Evolutionary conservation across 1,140 invertebrate species (phyloP), one percentile per base, ranked within the genome.

Genomic region (Lanistes nyassanus): DNA sequence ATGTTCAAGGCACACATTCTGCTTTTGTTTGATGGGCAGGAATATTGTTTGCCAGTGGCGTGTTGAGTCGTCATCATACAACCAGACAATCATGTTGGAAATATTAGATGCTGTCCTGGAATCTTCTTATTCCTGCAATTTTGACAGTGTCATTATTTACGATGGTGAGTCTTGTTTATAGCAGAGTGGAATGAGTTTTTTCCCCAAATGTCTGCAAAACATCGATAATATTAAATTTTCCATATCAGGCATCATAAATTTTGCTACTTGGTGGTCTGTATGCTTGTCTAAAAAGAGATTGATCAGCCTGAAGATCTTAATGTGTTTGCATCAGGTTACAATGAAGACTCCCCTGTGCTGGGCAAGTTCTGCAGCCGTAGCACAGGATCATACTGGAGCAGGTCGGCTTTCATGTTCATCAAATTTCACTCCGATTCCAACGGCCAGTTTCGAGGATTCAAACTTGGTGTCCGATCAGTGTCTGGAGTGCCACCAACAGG

Each of bases 91-190:
- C 11, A 19, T 37, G 9, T 23, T 72, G 2, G 70, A 72, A 7
- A 29, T 72, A 16, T n/a, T 21, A 31, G 70, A 72, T 36, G 70
- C 56, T 26, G 26, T 37, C 5, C 55, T 72, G 1, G 55, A 72
- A 34, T 62, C 56, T 3, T 72, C 70, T 19, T n/a, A 34, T 5
- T 34, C 55, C 6, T 72, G 56, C 56, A 37, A 71, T 36, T 37
- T 37, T 53, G 69, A 71, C 55, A 53, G 53, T 39, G 34, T 72
- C 51, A 72, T n/a, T 39, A 62, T 72, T 21, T 72, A 72, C 21
- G 70, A 72, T 42, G 70, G 70, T 72, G 23, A 29, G 70, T 47
- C 19, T 65, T 65, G 29, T 6, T n/a, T n/a, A n/a, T n/a, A n/a
- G n/a, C n/a, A n/a, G n/a, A n/a, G n/a, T n/a, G n/a, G n/a, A n/a